Base-by-base conservation (phyloP, 2,888 invertebrate species). In the Eurytoma adleriae region DNA sequence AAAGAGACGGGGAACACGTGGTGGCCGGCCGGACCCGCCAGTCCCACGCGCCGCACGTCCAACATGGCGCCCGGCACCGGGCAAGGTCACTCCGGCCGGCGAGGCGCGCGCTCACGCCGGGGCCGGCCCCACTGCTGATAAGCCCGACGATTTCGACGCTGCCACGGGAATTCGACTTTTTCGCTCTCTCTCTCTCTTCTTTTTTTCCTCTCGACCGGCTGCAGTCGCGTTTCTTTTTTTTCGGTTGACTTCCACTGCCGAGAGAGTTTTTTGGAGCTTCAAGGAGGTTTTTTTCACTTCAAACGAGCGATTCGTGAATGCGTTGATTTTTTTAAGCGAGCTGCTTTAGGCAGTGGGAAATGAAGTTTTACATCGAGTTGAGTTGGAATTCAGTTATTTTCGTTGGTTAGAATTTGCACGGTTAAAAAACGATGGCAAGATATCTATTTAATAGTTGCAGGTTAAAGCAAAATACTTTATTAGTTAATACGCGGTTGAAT, bases 1-100 rank as follows among this genome's bases (percentile, higher is more conserved):
- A 64, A 48, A 56, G 70, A 78, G 54, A 54, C 66, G 13, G 2
- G 14, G 54, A 77, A 57, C 81, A 78, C 81, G 78, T 81, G 78
- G 66, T 74, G 30, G 7, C n/a, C n/a, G 2, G 4, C 27, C 24
- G 20, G 57, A 13, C 54, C 30, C n/a, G 48, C 40, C 50, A 75
- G 70, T 77, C 73, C 66, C 79, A 74, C 78, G 71, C 78, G 85
- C 83, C 85, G 85, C 86, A 85, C 86, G 85, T 83, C 82, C 86
- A 88, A 89, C 84, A 89, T 89, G 89, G 89, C 88, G 88, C 84
- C 83, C 61, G 79, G 84, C 83, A 82, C 83, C 84, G 82, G 83
- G 84, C 88, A 87, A 88, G 88, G 87, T 88, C 88, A 86, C 85
- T 84, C 85, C 78, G 69, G 74, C 85, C 83, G 84, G 83, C 80